Conservation (phyloP, 2,888 invertebrate genomes). For the Drosophila recens region DNA sequence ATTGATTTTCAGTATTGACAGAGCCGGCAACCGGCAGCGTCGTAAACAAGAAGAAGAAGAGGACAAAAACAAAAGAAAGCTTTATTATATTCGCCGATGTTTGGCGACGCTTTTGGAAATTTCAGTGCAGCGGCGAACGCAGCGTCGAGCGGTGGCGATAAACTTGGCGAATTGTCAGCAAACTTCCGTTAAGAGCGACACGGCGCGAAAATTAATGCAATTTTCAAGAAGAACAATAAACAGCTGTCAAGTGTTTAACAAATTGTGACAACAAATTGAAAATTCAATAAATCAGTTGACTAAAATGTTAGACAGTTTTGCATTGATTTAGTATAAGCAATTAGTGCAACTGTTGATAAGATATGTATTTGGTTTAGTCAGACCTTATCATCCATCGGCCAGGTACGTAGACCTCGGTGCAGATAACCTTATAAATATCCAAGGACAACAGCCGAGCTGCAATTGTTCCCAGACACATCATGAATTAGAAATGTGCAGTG, state of each 20-base stretch:
- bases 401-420: not conserved
- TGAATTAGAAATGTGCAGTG: conserved; percentile 40
- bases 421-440: conserved; percentile 43
- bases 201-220: conserved; percentile 16
- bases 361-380: not conserved
- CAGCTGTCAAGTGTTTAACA: conserved; percentile 37
- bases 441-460: conserved; percentile 45
- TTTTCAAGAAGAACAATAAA: conserved; percentile 6
- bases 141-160: conserved; percentile 49
- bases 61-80: conserved; percentile 47
- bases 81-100: conserved; percentile 36
- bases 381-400: conserved; percentile 26
- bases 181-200: conserved; percentile 6
- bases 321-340: conserved; percentile 9
- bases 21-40: conserved; percentile 23
- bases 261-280: not conserved
- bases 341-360: conserved; percentile 6
- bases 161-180: not conserved
- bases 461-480: conserved; percentile 47
- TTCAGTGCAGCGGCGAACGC: conserved; percentile 60
- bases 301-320: not conserved
- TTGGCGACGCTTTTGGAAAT: conserved; percentile 18
- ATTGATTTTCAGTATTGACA: conserved; percentile 65
- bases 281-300: not conserved
- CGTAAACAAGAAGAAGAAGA: conserved; percentile 14